Percentiles rank a stretch among this genome's conserved stretches.
These are phyloP conservation scores for Exephanes ischioxanthus DNA, from an alignment of 2,888 invertebrate species.

Conservation along the genomic window DNA sequence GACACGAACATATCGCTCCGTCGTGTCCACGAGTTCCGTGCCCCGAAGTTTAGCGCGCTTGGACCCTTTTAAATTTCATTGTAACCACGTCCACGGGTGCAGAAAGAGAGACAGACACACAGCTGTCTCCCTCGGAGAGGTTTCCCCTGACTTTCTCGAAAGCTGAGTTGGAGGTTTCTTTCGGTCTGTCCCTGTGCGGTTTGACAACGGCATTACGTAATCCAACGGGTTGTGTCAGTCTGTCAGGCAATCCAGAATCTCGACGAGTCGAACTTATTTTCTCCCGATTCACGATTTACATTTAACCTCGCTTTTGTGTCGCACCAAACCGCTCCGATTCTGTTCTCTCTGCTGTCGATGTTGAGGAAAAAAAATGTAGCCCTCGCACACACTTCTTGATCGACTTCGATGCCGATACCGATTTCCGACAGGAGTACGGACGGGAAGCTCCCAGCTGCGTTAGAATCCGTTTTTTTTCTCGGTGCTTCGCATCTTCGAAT, in stretches of 20 bases:
- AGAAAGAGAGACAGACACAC: neutral
- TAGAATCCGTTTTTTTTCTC: neutral
- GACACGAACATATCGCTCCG: neutral
- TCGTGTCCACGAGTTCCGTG: slow-evolving; percentile 4
- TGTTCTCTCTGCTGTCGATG: neutral
- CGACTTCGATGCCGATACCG: too few species aligned
- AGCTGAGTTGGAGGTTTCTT: neutral
- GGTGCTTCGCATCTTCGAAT: neutral
- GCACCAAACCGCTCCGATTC: neutral
- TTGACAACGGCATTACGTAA: slow-evolving; percentile 82
- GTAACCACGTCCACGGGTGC: neutral
- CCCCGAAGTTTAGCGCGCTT: too few species aligned
- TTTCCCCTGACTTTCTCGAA: slow-evolving; percentile 12
- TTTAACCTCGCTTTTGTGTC: neutral
- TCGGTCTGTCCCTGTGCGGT: slow-evolving; percentile 71
- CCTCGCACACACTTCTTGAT: too few species aligned
- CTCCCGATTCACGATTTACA: neutral
- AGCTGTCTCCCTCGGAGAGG: neutral
- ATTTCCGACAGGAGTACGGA: too few species aligned
- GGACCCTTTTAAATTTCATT: too few species aligned
- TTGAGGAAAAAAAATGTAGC: too few species aligned
- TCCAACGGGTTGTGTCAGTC: slow-evolving; percentile 69
- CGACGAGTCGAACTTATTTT: slow-evolving; percentile 19
- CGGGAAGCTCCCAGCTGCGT: too few species aligned
- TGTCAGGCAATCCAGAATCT: slow-evolving; percentile 63